These are phyloP conservation scores for Centropristis striata DNA, from an alignment of 2,113 vertebrate species.

Conservation along the genomic window DNA sequence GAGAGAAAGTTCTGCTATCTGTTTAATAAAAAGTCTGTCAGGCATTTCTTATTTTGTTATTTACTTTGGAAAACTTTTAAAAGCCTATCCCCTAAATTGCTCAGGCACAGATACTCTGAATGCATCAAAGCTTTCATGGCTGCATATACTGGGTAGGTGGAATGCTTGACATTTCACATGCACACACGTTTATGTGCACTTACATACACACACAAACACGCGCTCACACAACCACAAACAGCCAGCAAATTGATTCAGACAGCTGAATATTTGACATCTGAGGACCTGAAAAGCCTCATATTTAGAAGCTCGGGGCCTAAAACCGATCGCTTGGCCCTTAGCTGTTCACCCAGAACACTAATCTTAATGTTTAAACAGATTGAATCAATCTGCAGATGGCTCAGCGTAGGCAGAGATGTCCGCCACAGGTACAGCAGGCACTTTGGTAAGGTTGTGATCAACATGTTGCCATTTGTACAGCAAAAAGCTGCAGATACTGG, in stretches of 20 bases:
- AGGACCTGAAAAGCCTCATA: conserved; percentile 69
- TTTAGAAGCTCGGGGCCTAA: conserved; percentile 60
- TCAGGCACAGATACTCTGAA: conserved; percentile 74
- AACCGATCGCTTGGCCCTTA: conserved; percentile 62
- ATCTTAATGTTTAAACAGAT: conserved; percentile 80
- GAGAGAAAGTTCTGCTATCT: conserved; percentile 64
- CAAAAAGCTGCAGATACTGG: not conserved
- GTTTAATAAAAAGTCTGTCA: conserved; percentile 74
- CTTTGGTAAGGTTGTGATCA: conserved; percentile 17
- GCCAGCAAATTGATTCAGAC: conserved; percentile 75
- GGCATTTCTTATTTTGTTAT: conserved; percentile 76
- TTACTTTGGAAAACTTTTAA: conserved; percentile 79
- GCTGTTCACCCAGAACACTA: conserved; percentile 76
- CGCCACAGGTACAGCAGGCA: conserved; percentile 30
- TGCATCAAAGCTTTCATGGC: conserved; percentile 78
- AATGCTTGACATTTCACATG: conserved; percentile 61
- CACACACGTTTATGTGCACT: conserved; percentile 50
- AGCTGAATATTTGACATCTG: conserved; percentile 80
- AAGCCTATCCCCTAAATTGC: conserved; percentile 75
- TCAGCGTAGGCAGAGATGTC: conserved; percentile 11
- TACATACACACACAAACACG: conserved; percentile 22
- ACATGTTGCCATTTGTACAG: not conserved
- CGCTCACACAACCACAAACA: conserved; percentile 58
- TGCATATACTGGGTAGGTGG: conserved; percentile 57
- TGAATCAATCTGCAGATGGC: conserved; percentile 63